Percentiles rank a stretch among this genome's conserved stretches.
These are phyloP conservation scores for Agrilus planipennis DNA, from an alignment of 1,140 invertebrate genomes.

Conservation along the genomic window DNA sequence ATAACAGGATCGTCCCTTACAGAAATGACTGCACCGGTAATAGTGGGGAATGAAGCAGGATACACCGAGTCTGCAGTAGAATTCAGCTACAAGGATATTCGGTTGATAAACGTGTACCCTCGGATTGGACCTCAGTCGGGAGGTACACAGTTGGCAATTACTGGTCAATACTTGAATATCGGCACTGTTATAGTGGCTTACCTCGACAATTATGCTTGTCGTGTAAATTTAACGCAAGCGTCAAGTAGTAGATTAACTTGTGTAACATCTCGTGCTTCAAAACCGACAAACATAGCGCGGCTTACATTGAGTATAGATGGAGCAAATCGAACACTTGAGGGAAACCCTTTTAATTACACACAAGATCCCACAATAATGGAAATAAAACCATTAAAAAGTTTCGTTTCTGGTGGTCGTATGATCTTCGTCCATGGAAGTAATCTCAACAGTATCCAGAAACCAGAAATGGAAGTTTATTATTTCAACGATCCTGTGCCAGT, in stretches of 20 bases:
- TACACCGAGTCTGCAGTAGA: constrained; percentile 78
- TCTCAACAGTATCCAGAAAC: constrained; percentile 81
- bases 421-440: constrained; percentile 88
- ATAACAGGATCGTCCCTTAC: constrained; percentile 64
- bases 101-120: constrained; percentile 70
- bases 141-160: constrained; percentile 83
- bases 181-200: constrained; percentile 79
- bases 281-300: constrained; percentile 43
- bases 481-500: constrained; percentile 55
- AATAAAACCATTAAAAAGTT: constrained; percentile 78
- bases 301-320: constrained; percentile 74
- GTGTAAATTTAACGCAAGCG: constrained; percentile 75
- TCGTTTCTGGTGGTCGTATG: constrained; percentile 83
- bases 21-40: constrained; percentile 67
- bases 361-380: constrained; percentile 88
- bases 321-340: constrained; percentile 56
- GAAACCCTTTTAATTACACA: constrained; percentile 75
- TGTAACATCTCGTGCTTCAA: constrained; percentile 61
- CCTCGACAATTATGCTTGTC: constrained; percentile 79
- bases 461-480: constrained; percentile 73
- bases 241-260: constrained; percentile 82
- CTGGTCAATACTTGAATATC: constrained; percentile 85
- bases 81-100: constrained; percentile 82
- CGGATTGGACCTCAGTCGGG: constrained; percentile 83
- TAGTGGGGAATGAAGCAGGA: constrained; percentile 81